These are phyloP conservation scores for Malurus elegans DNA, from an alignment of 2,113 vertebrate species.

Conservation along the genomic window DNA sequence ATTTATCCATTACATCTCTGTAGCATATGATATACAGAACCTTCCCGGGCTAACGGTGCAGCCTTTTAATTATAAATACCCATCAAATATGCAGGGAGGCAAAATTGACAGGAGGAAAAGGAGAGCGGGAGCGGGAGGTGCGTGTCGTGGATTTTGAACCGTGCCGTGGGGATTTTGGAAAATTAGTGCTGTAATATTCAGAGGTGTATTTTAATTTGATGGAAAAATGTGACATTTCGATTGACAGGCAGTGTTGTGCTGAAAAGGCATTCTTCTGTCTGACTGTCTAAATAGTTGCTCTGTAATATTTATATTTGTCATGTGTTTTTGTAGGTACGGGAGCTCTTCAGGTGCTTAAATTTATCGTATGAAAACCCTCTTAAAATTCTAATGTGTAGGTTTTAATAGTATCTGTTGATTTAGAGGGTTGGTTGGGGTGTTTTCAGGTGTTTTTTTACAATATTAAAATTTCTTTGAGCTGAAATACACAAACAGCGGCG, in stretches of 20 bases:
- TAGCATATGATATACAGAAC: background rate
- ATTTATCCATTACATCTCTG: background rate
- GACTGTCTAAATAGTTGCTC: background rate
- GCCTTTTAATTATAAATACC: constrained; percentile 37
- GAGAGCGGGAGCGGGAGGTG: background rate
- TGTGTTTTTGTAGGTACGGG: background rate
- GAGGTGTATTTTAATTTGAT: background rate
- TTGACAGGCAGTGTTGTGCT: background rate
- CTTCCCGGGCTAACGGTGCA: background rate
- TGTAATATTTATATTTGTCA: background rate
- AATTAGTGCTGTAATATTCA: background rate
- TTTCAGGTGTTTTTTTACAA: background rate
- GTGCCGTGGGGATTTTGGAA: background rate
- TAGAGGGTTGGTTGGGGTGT: background rate
- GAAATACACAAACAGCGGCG: background rate
- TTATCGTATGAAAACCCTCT: background rate
- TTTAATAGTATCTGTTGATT: background rate
- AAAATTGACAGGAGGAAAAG: background rate
- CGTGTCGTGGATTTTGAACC: background rate
- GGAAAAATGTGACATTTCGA: background rate
- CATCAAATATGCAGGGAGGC: constrained; percentile 3
- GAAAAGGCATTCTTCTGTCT: background rate
- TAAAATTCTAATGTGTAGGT: background rate
- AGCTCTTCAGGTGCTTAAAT: background rate
- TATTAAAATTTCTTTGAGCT: too few relatives aligned